Base-by-base conservation (phyloP, 2,113 vertebrate species). In the Cyphomyrus discorhynchus region DNA sequence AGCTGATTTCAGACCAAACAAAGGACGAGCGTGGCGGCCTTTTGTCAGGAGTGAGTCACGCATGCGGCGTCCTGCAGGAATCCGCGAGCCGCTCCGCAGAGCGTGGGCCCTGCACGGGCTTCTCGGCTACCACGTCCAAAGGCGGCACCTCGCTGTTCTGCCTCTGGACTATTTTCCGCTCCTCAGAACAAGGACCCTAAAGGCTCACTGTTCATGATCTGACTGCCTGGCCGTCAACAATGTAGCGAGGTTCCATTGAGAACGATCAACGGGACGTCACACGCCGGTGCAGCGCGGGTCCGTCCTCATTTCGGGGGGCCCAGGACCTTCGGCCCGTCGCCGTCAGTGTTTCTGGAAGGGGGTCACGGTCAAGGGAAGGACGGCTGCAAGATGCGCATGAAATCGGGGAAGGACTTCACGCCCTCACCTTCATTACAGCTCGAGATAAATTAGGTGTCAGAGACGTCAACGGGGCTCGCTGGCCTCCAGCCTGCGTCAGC, bases 1-100 rank as follows among this genome's bases (percentile, higher is more conserved):
- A 96, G 95, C 94, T 94, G 94, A 96, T 95, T 94, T 94, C 91
- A 89, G 93, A 94, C 94, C 94, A 95, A 96, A 96, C 94, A 94
- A 95, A 96, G 96, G 93, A 92, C 93, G 93, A 96, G 95, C 96
- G 93, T 96, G 95, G 95, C 93, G 90, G 93, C 93, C 86, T 66
- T 42, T 88, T 62, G 52, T 88, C 87, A 93, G 94, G 92, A 93
- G 94, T 96, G 95, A 96, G 93, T 96, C 95, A 96, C 93, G 90
- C 93, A 93, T 47, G 35, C 3, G 24, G 39, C 19, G 45, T 47
- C n/a, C 88, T 27, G 52, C 11, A 35, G 47, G 74, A 35, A 70
- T 31, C 17, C 0, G 70, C 11, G 31, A 89, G 17, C 31, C 15
- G 5, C 47, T 19, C 13, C 5, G 0, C 11, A 7, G 31, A 39